Evolutionary conservation across 2,113 vertebrate species (phyloP).

Genomic region (Arvicanthis niloticus): DNA sequence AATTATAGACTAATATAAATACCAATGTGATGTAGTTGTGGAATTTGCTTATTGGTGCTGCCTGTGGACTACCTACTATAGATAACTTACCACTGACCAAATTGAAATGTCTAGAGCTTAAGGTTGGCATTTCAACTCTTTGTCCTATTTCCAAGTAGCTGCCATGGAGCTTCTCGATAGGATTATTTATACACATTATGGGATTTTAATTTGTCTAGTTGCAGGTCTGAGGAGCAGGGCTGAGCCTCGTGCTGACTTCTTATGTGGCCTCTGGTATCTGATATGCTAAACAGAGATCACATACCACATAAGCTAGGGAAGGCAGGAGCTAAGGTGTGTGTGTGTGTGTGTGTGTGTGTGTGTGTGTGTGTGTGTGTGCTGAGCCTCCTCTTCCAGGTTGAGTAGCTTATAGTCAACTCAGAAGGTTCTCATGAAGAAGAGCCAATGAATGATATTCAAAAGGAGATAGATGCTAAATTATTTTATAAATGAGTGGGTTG

Average conservation of each 20-base stretch:
- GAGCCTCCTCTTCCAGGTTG: not conserved
- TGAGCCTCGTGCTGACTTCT: not conserved
- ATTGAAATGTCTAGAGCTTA: conserved; percentile 43
- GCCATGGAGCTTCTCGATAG: not conserved
- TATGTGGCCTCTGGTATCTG: not conserved
- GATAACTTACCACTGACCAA: not conserved
- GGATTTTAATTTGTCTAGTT: conserved; percentile 27
- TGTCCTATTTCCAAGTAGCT: not conserved
- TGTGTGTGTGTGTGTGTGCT: too few relatives aligned
- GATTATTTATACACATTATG: not conserved
- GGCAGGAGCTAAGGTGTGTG: not conserved
- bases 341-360: too few relatives aligned
- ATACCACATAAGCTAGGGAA: not conserved
- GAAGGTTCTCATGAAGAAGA: not conserved
- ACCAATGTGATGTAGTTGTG: not conserved
- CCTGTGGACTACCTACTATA: not conserved
- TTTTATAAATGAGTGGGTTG: not conserved
- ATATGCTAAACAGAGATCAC: not conserved
- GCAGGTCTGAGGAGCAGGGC: not conserved
- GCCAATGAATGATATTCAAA: not conserved
- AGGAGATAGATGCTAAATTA: not conserved
- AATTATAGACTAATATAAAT: not conserved
- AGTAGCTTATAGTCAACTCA: not conserved
- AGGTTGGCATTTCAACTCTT: not conserved
- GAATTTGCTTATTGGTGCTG: not conserved